Conservation (phyloP, 2,113 vertebrate species). For the Lynx canadensis region DNA sequence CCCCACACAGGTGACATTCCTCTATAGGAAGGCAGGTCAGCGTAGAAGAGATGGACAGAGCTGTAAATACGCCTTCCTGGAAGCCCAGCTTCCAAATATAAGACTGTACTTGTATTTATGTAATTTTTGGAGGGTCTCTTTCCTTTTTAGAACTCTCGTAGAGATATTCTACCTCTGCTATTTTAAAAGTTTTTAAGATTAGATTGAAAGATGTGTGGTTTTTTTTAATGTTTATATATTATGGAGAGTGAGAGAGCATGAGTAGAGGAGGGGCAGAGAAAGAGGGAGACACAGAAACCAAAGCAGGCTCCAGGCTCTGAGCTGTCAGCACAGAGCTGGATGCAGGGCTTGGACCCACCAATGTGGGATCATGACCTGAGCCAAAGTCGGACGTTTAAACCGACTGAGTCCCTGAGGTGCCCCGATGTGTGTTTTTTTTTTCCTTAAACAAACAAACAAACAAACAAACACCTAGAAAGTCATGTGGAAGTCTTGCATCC, state of each 20-base stretch:
- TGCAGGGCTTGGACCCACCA: too few relatives aligned
- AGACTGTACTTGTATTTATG: not conserved
- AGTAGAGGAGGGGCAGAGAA: too few relatives aligned
- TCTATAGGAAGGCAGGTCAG: not conserved
- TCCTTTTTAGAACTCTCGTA: not conserved
- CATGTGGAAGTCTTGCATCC: not conserved
- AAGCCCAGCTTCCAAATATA: not conserved
- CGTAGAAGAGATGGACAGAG: not conserved
- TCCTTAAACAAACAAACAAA: not conserved
- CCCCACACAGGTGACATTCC: not conserved
- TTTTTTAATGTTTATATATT: too few relatives aligned
- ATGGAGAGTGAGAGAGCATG: too few relatives aligned
- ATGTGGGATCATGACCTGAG: too few relatives aligned
- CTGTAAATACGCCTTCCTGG: not conserved
- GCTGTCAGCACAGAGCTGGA: too few relatives aligned
- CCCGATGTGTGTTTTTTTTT: not conserved
- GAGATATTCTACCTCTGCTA: not conserved
- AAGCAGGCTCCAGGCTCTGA: too few relatives aligned
- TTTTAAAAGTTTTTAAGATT: not conserved
- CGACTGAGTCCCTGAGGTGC: too few relatives aligned
- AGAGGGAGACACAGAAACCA: too few relatives aligned
- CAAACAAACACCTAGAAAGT: not conserved
- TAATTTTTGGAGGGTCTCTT: not conserved
- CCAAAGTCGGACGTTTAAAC: rapidly evolving
- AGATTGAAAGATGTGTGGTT: not conserved